A percentile compares a stretch with the other conserved stretches of the same genome.
phyloP scores from a whole-genome alignment of 2,113 vertebrate species.

The Thryonomys swinderianus region DNA sequence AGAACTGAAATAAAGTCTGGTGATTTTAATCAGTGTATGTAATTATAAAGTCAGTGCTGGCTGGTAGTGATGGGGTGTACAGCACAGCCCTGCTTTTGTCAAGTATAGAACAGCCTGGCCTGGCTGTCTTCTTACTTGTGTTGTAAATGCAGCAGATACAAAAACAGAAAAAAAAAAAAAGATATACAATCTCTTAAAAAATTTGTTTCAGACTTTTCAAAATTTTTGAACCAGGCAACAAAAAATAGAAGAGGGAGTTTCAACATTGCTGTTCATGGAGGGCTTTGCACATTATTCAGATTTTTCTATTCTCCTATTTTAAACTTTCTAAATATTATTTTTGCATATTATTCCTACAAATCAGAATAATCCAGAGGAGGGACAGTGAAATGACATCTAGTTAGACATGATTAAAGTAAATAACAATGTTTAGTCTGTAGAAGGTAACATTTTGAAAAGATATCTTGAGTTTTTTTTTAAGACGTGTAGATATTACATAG shows the following conservation, averaged over 20 bases:
- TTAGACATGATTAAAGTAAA: background rate
- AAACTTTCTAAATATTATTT: background rate
- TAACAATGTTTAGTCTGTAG: background rate
- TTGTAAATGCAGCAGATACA: background rate
- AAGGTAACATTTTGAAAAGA: background rate
- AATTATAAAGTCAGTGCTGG: background rate
- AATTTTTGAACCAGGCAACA: background rate
- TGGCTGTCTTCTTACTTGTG: background rate
- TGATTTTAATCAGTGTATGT: background rate
- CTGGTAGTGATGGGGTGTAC: no score
- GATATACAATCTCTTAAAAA: background rate
- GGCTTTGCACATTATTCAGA: background rate
- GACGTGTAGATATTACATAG: background rate
- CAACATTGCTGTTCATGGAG: background rate
- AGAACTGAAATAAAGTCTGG: background rate
- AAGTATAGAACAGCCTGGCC: background rate
- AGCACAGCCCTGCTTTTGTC: background rate
- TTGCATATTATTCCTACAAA: background rate
- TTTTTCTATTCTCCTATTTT: background rate
- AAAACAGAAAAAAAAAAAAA: background rate
- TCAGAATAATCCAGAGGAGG: background rate
- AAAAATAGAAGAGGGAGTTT: background rate
- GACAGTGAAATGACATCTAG: background rate
- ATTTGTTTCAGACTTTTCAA: background rate
- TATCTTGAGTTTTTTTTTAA: no score